A percentile compares a stretch with the other conserved stretches of the same genome.
phyloP scores from a whole-genome alignment of 1,140 invertebrate species.

The Popillia japonica region DNA sequence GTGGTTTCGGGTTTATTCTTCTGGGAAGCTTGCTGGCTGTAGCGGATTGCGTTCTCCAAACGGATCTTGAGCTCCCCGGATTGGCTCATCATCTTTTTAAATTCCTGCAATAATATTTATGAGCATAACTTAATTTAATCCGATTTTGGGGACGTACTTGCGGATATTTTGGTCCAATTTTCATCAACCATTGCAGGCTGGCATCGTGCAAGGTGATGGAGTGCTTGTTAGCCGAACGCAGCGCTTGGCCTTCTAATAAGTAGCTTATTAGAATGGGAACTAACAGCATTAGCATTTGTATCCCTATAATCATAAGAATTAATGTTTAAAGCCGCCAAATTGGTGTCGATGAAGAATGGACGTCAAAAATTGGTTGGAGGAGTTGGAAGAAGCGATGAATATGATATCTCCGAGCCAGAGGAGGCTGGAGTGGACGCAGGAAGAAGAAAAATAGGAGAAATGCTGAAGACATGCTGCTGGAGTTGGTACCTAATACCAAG shows the following conservation, averaged over 20 bases:
- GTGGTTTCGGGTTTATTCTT: slow-evolving; percentile 59
- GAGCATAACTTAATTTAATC: not conserved
- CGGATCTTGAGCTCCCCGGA: slow-evolving; percentile 79
- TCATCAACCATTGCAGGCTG: slow-evolving; percentile 86
- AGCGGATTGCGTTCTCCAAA: slow-evolving; percentile 85
- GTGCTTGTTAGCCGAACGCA: slow-evolving; percentile 70
- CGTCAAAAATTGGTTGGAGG: too few species aligned
- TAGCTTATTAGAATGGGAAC: slow-evolving; percentile 90
- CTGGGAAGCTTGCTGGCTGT: slow-evolving; percentile 69
- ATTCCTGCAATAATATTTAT: slow-evolving; percentile 73
- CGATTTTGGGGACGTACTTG: slow-evolving; percentile 65
- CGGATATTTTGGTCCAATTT: slow-evolving; percentile 90
- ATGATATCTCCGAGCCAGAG: too few species aligned
- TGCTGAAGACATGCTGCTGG: too few species aligned
- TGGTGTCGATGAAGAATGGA: slow-evolving; percentile 47
- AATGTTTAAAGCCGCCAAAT: not conserved
- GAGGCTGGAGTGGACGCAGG: too few species aligned
- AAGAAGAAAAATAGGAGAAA: too few species aligned
- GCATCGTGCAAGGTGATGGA: slow-evolving; percentile 81
- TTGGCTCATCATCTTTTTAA: slow-evolving; percentile 87
- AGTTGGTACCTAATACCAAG: too few species aligned
- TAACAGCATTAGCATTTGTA: slow-evolving; percentile 86
- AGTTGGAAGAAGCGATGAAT: too few species aligned
- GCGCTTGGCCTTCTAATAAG: slow-evolving; percentile 74
- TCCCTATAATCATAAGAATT: slow-evolving; percentile 68